Evolutionary conservation across 2,888 invertebrate genomes (phyloP).

Genomic region (Lasioglossum vierecki): DNA sequence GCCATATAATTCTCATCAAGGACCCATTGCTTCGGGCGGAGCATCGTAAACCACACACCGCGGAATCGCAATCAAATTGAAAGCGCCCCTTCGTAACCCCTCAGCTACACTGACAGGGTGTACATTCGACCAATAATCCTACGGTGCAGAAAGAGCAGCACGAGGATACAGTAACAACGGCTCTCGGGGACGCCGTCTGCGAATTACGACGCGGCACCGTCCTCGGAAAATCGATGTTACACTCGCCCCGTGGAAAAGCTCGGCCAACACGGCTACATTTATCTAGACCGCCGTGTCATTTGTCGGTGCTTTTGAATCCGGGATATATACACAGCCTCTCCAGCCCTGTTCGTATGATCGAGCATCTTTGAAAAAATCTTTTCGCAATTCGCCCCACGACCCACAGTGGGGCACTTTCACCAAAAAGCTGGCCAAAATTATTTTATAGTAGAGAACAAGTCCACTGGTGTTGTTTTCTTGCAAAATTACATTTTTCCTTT

Average conservation of each 20-base stretch:
- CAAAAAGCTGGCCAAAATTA: too few relatives aligned
- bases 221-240: conserved; percentile 36
- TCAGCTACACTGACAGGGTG: conserved; percentile 23
- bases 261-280: neutral
- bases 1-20: conserved; percentile 72
- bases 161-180: conserved; percentile 19
- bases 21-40: conserved; percentile 65
- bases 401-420: too few relatives aligned
- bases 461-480: too few relatives aligned
- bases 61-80: conserved; percentile 74
- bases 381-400: neutral
- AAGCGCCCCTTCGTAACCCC: conserved; percentile 53
- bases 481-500: too few relatives aligned
- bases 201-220: conserved; percentile 56
- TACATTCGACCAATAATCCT: conserved; percentile 25
- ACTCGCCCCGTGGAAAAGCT: conserved; percentile 16
- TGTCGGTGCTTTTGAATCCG: neutral
- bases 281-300: neutral
- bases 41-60: conserved; percentile 73
- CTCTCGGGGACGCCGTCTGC: conserved; percentile 41
- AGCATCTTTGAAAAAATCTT: neutral
- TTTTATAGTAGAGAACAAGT: too few relatives aligned
- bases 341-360: neutral
- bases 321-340: neutral
- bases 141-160: conserved; percentile 20